Conservation (phyloP, 2,888 invertebrate genomes). For the Auanema freiburgensis region DNA sequence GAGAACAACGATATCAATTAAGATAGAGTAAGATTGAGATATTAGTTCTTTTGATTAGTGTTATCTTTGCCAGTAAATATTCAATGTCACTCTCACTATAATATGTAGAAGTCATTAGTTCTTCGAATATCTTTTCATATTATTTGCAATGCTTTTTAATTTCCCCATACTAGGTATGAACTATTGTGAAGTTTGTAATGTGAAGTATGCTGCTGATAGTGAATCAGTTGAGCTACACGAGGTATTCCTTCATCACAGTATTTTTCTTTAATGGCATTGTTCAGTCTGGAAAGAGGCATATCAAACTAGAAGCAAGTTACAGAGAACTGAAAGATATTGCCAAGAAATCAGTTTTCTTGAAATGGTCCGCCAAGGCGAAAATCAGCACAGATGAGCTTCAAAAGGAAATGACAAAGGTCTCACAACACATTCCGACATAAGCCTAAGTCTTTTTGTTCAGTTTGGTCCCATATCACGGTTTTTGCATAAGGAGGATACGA, state of each 20-base stretch:
- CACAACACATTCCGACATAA: no score
- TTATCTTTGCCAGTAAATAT: constrained; percentile 7
- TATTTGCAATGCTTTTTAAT: not conserved
- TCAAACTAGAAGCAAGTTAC: constrained; percentile 7
- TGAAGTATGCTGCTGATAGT: constrained; percentile 9
- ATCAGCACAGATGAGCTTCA: not conserved
- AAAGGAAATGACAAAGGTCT: not conserved
- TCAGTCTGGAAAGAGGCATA: constrained; percentile 25
- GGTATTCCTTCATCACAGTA: not conserved
- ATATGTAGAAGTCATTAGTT: constrained; percentile 6
- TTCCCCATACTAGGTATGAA: not conserved
- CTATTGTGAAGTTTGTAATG: constrained; percentile 15
- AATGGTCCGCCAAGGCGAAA: constrained; percentile 4
- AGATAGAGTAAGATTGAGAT: not conserved
- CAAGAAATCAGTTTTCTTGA: constrained; percentile 15
- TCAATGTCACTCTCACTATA: constrained; percentile 6
- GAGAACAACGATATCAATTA: constrained; percentile 16
- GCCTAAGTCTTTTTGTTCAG: not conserved
- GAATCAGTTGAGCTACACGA: constrained; percentile 18
- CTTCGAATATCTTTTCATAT: not conserved
- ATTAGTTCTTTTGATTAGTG: constrained; percentile 1
- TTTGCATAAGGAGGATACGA: not conserved
- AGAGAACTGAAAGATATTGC: constrained; percentile 7
- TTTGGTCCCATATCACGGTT: not conserved
- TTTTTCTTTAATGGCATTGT: not conserved